phyloP scores from a whole-genome alignment of 2,797 vertebrate species.

The Phrynocephalus vlangalii region DNA sequence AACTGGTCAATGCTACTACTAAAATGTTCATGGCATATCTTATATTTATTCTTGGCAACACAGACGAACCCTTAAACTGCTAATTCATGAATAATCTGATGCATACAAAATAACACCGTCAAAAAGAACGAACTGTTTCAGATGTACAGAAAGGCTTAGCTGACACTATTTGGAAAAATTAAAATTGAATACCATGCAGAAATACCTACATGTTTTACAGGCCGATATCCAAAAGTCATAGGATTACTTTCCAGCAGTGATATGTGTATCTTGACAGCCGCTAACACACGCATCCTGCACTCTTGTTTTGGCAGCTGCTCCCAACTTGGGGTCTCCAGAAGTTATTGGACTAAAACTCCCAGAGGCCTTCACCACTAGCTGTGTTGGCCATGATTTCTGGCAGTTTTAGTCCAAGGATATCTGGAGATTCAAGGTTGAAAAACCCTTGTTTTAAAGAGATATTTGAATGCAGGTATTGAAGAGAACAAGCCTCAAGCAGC shows the following conservation, averaged over 20 bases:
- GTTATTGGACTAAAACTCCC: no score
- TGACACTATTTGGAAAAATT: neutral
- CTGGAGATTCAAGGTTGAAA: no score
- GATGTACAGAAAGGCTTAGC: neutral
- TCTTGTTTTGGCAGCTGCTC: no score
- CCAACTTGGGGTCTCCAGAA: no score
- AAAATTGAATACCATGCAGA: neutral
- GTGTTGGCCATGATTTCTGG: no score
- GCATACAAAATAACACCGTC: neutral
- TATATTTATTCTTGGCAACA: constrained; percentile 22
- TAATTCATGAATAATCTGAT: constrained; percentile 26
- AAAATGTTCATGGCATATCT: neutral
- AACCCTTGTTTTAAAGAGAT: constrained; percentile 20
- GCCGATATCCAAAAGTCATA: neutral
- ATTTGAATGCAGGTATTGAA: constrained; percentile 49
- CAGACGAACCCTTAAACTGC: neutral
- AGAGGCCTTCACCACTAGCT: no score
- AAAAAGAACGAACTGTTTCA: neutral
- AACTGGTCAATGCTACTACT: neutral
- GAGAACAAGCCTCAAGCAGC: constrained; percentile 55
- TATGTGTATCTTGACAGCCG: neutral
- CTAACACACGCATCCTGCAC: neutral
- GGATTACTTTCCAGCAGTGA: constrained; percentile 1
- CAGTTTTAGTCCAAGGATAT: no score
- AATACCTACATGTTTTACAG: neutral